A percentile compares a stretch with the other conserved stretches of the same genome.
Conservation (phyloP, 2,797 vertebrate genomes). For the Trichosurus vulpecula region DNA sequence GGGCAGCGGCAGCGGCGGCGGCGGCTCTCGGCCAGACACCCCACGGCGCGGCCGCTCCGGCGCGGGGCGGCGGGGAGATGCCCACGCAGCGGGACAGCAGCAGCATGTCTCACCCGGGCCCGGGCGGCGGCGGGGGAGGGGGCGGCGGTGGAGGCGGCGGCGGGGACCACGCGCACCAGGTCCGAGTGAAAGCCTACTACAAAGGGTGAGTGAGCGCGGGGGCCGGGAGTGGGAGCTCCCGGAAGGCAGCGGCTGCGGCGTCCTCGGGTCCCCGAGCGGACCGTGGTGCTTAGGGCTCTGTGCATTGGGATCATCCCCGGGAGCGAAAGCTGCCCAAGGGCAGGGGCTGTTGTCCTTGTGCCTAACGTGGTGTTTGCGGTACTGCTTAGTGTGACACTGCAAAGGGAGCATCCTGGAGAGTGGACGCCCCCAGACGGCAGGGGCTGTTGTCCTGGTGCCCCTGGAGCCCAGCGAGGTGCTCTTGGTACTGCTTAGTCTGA, state of each 20-base stretch:
- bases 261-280: background rate
- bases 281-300: background rate
- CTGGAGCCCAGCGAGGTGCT: too few species aligned
- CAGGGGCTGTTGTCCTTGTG: background rate
- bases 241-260: background rate
- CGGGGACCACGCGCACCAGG: slow-evolving; percentile 95
- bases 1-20: slow-evolving; percentile 21
- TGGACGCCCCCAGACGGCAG: background rate
- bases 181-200: slow-evolving; percentile 98
- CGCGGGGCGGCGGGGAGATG: slow-evolving; percentile 85
- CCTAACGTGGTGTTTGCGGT: too few species aligned
- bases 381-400: too few species aligned
- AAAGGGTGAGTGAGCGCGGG: slow-evolving; percentile 91
- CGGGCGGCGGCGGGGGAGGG: slow-evolving; percentile 56
- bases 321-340: background rate
- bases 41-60: slow-evolving; percentile 29
- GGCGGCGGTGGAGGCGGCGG: slow-evolving; percentile 90
- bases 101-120: slow-evolving; percentile 91
- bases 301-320: background rate
- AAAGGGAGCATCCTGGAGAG: too few species aligned
- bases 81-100: slow-evolving; percentile 96
- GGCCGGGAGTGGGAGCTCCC: background rate
- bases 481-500: rapidly evolving
- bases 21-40: background rate
- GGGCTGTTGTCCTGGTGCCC: background rate